These are phyloP conservation scores for Corythoichthys haematopterus DNA, from an alignment of 2,113 vertebrate species.

Conservation along the genomic window DNA sequence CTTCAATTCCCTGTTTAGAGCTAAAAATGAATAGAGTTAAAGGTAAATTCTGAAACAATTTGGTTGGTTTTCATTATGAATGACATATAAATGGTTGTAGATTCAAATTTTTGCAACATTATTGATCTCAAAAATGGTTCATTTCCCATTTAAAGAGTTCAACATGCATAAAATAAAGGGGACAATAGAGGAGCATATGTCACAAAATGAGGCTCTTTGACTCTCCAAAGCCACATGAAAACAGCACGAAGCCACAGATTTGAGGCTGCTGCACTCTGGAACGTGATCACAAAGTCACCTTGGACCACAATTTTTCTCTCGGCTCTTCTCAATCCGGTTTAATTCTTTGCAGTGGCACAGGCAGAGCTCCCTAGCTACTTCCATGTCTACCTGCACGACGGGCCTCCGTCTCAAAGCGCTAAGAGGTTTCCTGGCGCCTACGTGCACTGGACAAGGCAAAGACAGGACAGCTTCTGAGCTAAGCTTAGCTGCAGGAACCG, in stretches of 20 bases:
- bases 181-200: conserved; percentile 31
- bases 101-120: not conserved
- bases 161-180: conserved; percentile 1
- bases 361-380: conserved; percentile 35
- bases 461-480: conserved; percentile 8
- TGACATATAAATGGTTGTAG: not conserved
- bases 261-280: conserved; percentile 70
- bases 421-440: conserved; percentile 34
- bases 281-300: conserved; percentile 78
- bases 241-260: conserved; percentile 70
- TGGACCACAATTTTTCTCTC: conserved; percentile 67
- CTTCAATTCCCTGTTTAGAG: too few species aligned
- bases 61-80: too few species aligned
- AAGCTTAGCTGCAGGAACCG: conserved; percentile 27
- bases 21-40: too few species aligned
- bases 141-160: not conserved
- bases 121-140: not conserved
- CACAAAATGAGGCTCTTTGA: conserved; percentile 24
- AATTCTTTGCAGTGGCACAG: conserved; percentile 66
- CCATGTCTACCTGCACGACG: conserved; percentile 55
- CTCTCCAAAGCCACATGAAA: conserved; percentile 33
- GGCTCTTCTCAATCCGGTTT: conserved; percentile 68
- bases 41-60: not conserved
- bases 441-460: conserved; percentile 16
- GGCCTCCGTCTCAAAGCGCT: conserved; percentile 44